Evolutionary conservation across 1,140 invertebrate genomes (phyloP).

Genomic region (Drosophila arawakana): DNA sequence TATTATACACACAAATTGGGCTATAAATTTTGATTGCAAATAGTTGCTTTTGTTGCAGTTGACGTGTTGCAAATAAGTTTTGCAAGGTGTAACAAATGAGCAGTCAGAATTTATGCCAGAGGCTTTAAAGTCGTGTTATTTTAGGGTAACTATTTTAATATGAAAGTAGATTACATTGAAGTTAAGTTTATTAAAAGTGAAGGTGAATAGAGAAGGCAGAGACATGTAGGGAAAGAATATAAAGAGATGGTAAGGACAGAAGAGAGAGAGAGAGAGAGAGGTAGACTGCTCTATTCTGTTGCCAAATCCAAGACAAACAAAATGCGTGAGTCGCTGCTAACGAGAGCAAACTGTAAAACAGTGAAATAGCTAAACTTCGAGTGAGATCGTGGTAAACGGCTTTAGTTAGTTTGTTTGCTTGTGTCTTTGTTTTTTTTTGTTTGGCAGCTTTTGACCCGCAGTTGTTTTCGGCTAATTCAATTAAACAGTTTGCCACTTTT

Average conservation of each 20-base stretch:
- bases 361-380: not conserved
- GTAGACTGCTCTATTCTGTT: not conserved
- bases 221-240: not conserved
- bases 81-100: not conserved
- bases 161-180: no score
- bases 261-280: not conserved
- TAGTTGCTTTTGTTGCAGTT: constrained; percentile 16
- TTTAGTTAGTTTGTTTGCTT: not conserved
- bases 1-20: constrained; percentile 5
- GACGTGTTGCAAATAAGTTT: constrained; percentile 6
- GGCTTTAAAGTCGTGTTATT: no score
- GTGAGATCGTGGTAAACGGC: not conserved
- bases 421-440: not conserved
- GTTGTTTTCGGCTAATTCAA: constrained; percentile 35
- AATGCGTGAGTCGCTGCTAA: not conserved
- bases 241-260: no score
- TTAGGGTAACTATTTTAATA: no score
- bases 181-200: not conserved
- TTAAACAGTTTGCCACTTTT: constrained; percentile 34
- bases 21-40: constrained; percentile 43
- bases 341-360: no score
- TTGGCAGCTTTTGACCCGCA: constrained; percentile 26
- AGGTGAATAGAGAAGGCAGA: not conserved
- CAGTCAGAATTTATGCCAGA: not conserved
- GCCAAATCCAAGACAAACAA: constrained; percentile 8